phyloP scores from a whole-genome alignment of 2,888 invertebrate genomes.

The Carcina quercana region DNA sequence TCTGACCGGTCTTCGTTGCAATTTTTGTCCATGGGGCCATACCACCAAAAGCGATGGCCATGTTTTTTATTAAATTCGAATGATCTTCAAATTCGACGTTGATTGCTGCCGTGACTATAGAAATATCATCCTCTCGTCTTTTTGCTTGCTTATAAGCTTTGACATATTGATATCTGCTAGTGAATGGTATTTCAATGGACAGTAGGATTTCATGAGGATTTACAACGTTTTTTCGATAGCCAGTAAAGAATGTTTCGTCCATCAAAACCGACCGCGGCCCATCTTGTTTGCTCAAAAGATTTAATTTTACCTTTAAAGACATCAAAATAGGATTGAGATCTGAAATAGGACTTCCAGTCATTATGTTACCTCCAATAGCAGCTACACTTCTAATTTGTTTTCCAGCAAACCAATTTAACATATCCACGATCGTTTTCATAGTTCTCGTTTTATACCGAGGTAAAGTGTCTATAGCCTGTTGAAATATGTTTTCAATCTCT shows the following conservation, averaged over 20 bases:
- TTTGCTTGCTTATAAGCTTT: slow-evolving; percentile 89
- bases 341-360: slow-evolving; percentile 97
- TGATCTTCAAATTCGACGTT: slow-evolving; percentile 77
- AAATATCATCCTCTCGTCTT: slow-evolving; percentile 91
- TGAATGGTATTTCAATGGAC: slow-evolving; percentile 83
- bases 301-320: slow-evolving; percentile 86
- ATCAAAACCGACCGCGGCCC: slow-evolving; percentile 77
- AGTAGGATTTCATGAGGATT: slow-evolving; percentile 81
- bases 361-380: slow-evolving; percentile 93
- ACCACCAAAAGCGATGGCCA: slow-evolving; percentile 89
- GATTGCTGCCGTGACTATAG: slow-evolving; percentile 88
- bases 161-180: slow-evolving; percentile 79
- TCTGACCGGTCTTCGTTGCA: slow-evolving; percentile 79
- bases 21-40: slow-evolving; percentile 93
- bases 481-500: slow-evolving; percentile 81
- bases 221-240: slow-evolving; percentile 84
- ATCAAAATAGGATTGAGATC: slow-evolving; percentile 95
- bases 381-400: slow-evolving; percentile 98
- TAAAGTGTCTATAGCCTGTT: slow-evolving; percentile 70
- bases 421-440: slow-evolving; percentile 81
- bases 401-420: slow-evolving; percentile 96
- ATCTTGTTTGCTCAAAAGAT: slow-evolving; percentile 71
- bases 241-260: slow-evolving; percentile 86
- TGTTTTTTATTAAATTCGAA: slow-evolving; percentile 69
- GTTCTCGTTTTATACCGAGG: slow-evolving; percentile 78